Evolutionary conservation across 1,140 invertebrate genomes (phyloP), one percentile per base, ranked within the genome.

Genomic region (Pseudomyrmex gracilis): DNA sequence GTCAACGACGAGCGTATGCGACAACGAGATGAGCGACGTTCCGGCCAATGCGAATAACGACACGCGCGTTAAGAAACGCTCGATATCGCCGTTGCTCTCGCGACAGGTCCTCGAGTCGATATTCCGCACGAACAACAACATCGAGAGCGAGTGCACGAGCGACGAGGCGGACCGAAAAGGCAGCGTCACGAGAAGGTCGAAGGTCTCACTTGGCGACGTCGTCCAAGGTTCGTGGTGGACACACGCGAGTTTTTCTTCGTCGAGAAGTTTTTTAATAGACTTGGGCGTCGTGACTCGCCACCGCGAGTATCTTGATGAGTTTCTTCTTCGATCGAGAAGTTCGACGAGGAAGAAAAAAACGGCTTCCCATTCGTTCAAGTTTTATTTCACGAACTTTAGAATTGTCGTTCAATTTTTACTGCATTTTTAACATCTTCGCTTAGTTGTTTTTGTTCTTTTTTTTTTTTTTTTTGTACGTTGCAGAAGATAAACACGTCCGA

Each of bases 1-100:
- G 77, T 95, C 95, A 47, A 93, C 93, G 34, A 93, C 93, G 17
- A 94, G 92, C 64, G 91, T 93, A 45, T 95, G 93, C 61, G 95
- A 95, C 88, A 95, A 95, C 90, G 94, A 94, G 84, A 93, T 91
- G 12, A 91, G 87, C 88, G 85, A 91, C 78, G 57, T 90, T 53
- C 85, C 92, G 83, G 2, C 87, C 73, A 87, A 93, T 83, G 94
- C 92, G 8, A 94, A 95, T 22, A 34, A 34, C 34, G 93, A 90
- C 22, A 92, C 92, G 80, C 91, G 91, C 10, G 60, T 61, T 17
- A 85, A 68, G 20, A 85, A 76, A 45, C 89, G 73, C 24, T 89
- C 93, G 4, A 93, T 91, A 0, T 93, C 93, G 4, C 92, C 93
- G 43, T 84, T 93, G 58, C 85, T 93, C 43, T 93, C 94, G 45